These are phyloP conservation scores for Neodiprion fabricii DNA, from an alignment of 1,140 invertebrate species.

Conservation along the genomic window DNA sequence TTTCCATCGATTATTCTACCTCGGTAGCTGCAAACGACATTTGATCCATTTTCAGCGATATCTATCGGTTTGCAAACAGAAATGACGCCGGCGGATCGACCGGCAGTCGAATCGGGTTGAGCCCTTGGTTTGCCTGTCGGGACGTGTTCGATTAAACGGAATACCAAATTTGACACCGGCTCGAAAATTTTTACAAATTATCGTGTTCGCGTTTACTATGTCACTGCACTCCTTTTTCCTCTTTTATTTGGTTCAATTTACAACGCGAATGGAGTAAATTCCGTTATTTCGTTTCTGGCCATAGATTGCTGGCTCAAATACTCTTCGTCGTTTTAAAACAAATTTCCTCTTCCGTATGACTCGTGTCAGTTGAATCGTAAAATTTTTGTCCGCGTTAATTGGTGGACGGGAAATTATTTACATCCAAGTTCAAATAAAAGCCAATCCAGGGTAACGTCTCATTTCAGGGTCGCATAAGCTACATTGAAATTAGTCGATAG, in stretches of 20 bases:
- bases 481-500: too few species aligned
- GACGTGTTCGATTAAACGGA: background rate
- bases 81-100: background rate
- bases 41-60: background rate
- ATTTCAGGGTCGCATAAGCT: too few species aligned
- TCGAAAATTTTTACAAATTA: constrained; percentile 1
- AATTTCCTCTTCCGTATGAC: background rate
- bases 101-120: background rate
- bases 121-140: background rate
- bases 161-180: background rate
- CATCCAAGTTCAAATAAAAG: background rate
- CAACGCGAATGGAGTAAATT: background rate
- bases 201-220: constrained; percentile 2
- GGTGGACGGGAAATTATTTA: background rate
- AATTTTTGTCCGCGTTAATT: background rate
- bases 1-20: constrained; percentile 1
- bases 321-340: background rate
- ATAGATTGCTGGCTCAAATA: background rate
- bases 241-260: background rate
- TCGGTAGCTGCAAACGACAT: background rate
- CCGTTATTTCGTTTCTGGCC: background rate
- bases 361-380: background rate
- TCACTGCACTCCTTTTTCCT: background rate
- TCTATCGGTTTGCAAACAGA: background rate
- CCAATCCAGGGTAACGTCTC: too few species aligned